These are phyloP conservation scores for Lysandra bellargus DNA, from an alignment of 2,888 invertebrate species.

Conservation along the genomic window DNA sequence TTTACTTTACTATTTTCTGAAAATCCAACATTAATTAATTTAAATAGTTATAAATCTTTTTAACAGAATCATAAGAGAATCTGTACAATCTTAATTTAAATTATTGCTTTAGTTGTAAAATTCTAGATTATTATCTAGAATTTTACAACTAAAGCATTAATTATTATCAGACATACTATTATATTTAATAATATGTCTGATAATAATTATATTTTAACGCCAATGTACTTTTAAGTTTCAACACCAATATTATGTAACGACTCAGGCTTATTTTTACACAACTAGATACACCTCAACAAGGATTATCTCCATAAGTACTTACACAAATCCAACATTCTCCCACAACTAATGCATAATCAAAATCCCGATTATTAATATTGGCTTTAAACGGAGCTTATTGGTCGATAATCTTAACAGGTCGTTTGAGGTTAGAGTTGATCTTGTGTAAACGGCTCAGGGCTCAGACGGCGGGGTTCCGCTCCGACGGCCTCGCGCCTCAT, in stretches of 20 bases:
- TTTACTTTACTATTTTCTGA: background rate
- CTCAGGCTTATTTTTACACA: too few species aligned
- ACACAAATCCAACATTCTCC: background rate
- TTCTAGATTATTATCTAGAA: too few species aligned
- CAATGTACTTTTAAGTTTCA: too few species aligned
- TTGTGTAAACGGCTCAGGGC: conserved; percentile 64
- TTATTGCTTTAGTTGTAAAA: background rate
- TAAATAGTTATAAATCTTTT: background rate
- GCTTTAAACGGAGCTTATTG: conserved; percentile 36
- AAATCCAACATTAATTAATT: background rate
- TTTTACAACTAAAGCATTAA: too few species aligned
- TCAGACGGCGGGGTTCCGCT: conserved; percentile 56
- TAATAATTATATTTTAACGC: too few species aligned
- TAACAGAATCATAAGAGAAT: background rate
- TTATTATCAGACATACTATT: too few species aligned
- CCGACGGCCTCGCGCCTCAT: conserved; percentile 54
- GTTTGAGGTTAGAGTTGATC: conserved; percentile 41
- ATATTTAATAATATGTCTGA: too few species aligned
- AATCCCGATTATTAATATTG: conserved; percentile 21
- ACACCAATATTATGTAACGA: too few species aligned
- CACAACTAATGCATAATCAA: background rate
- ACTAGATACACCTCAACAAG: too few species aligned
- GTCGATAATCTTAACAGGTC: conserved; percentile 40
- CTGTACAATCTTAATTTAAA: background rate
- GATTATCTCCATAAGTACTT: too few species aligned